Conservation (phyloP, 2,797 vertebrate species). For the Poecilia picta region DNA sequence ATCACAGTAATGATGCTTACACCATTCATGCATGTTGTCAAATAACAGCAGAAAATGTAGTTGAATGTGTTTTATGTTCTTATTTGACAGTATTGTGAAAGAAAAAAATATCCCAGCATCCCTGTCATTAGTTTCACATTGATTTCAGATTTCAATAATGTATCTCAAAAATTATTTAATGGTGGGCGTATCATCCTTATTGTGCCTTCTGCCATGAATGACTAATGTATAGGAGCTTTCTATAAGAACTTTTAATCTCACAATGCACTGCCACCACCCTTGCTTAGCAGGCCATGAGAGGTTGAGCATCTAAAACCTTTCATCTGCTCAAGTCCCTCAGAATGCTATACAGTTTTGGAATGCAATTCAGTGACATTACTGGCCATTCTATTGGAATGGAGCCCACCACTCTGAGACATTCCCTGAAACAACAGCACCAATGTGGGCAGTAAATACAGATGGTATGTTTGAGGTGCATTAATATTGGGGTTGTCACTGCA, state of each 20-base stretch:
- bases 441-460: no score
- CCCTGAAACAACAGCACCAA: no score
- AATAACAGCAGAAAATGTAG: not conserved
- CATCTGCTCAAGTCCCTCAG: no score
- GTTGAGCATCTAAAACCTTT: no score
- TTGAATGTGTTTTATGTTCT: not conserved
- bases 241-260: not conserved
- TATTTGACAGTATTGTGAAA: not conserved
- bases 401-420: not conserved
- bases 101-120: not conserved
- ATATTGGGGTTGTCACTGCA: not conserved
- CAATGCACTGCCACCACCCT: not conserved
- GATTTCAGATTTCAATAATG: not conserved
- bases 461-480: no score
- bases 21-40: slow-evolving; percentile 12
- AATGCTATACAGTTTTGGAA: no score
- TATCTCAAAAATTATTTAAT: not conserved
- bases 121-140: not conserved
- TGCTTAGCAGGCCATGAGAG: no score
- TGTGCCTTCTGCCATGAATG: not conserved
- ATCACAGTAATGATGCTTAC: slow-evolving; percentile 57
- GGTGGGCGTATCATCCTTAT: not conserved
- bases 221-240: not conserved
- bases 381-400: not conserved
- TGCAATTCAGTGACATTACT: no score